Evolutionary conservation across 37 sponge, comb jelly and placozoan species (phyloP), one percentile per base, ranked within the genome.

Genomic region (Geodia barretti): DNA sequence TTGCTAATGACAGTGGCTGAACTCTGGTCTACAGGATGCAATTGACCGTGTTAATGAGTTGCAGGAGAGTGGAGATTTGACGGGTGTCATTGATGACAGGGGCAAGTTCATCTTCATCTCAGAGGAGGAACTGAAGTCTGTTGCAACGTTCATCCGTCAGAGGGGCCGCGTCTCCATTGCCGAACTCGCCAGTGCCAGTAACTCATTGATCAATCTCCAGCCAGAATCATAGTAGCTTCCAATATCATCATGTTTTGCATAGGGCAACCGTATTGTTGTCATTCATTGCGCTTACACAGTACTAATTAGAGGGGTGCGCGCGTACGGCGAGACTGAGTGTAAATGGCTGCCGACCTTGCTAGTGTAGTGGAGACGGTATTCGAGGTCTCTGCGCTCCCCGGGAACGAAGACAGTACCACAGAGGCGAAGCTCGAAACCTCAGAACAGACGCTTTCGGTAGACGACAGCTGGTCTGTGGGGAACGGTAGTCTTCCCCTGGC

Each of bases 71-170:
- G 91, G 89, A 28, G 64, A 72, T 26, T 66, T 97, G 39, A 87
- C 88, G 21, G 97, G 97, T 26, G 96, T 97, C 25, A 60, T 97
- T 23, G 98, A 97, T 72, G 98, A 97, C 59, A 34, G 98, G 14
- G 98, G 98, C 0, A 97, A 97, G 62, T 97, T 95, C 80, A 97
- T 97, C 71, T 95, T 88, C 79, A 95, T 97, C 41, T 92, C 93
- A 32, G 59, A 71, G 32, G 95, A 92, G 35, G 98, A 97, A 75
- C 68, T 95, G 72, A 69, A 87, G 31, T 76, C 87, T 14, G 91
- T 97, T 41, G 93, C 95, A 20, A 75, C 61, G 74, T 97, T 95
- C 42, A 92, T 97, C 42, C 86, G 79, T 31, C 98, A 95, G 84
- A 81, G 88, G 25, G 98, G 98, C 21, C 42, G 98, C 38, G 93